Percentiles rank a stretch among this genome's conserved stretches.
Conservation (phyloP, 2,888 invertebrate species). For the Acanthosepion esculentum region DNA sequence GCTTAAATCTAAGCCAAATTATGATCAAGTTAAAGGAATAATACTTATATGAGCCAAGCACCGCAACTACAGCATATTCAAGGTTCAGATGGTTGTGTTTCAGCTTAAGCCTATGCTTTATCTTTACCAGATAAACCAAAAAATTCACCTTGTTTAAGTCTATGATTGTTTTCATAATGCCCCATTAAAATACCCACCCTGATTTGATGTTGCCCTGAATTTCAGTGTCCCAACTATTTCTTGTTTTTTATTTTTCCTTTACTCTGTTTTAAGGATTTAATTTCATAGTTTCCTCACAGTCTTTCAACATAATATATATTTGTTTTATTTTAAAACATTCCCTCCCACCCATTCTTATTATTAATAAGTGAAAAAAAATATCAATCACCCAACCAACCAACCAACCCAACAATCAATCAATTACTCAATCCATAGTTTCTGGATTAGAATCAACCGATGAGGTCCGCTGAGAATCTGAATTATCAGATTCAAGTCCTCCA, state of each 20-base stretch:
- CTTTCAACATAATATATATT: not conserved
- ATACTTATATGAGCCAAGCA: not conserved
- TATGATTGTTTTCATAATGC: not conserved
- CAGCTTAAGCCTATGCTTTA: no score
- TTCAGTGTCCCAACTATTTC: constrained; percentile 2
- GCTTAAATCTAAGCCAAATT: not conserved
- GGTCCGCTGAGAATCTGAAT: constrained; percentile 43
- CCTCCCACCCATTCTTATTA: not conserved
- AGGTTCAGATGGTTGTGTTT: not conserved
- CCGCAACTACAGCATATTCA: not conserved
- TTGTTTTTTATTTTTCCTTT: not conserved
- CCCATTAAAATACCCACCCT: not conserved
- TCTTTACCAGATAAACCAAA: not conserved
- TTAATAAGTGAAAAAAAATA: not conserved
- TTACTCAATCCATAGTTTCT: constrained; percentile 24
- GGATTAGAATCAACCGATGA: constrained; percentile 47
- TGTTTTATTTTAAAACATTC: not conserved
- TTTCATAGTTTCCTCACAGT: not conserved
- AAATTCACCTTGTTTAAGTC: not conserved
- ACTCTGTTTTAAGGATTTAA: not conserved
- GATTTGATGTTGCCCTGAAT: not conserved
- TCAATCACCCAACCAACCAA: not conserved
- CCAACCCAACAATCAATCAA: constrained; percentile 6
- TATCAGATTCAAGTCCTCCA: constrained; percentile 34
- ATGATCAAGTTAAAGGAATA: not conserved